phyloP scores from a whole-genome alignment of 2,797 vertebrate genomes.

The Oreochromis mossambicus region DNA sequence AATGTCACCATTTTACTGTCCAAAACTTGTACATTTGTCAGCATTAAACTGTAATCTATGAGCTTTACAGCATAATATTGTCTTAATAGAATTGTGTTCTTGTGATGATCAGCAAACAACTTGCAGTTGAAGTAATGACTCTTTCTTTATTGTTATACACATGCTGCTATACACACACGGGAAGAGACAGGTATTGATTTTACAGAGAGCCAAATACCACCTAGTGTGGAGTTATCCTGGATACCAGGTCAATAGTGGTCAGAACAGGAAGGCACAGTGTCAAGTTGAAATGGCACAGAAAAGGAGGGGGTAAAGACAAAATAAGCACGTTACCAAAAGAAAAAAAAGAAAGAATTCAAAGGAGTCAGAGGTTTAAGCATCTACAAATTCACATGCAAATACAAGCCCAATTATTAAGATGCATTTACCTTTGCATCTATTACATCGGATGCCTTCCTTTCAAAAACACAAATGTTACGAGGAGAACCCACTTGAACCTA shows the following conservation, averaged over 20 bases:
- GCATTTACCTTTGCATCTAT: slow-evolving; percentile 24
- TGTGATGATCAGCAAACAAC: not conserved
- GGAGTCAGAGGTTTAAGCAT: slow-evolving; percentile 13
- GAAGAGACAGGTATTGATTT: slow-evolving; percentile 52
- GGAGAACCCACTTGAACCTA: slow-evolving; percentile 12
- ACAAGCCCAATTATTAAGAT: slow-evolving; percentile 36
- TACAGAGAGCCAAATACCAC: slow-evolving; percentile 66
- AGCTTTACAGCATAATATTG: not conserved
- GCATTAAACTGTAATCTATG: not conserved
- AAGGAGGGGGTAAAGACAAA: slow-evolving; percentile 17
- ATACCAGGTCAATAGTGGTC: slow-evolving; percentile 78
- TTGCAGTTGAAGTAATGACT: slow-evolving; percentile 18
- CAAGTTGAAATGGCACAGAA: slow-evolving; percentile 72
- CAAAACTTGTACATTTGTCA: not conserved
- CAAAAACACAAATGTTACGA: slow-evolving; percentile 12
- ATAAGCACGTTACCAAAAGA: slow-evolving; percentile 24
- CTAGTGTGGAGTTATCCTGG: slow-evolving; percentile 70
- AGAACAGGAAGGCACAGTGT: slow-evolving; percentile 77
- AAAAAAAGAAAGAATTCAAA: slow-evolving; percentile 14
- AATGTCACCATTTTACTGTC: not conserved
- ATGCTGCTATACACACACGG: slow-evolving; percentile 69
- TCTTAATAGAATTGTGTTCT: not conserved
- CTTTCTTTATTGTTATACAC: slow-evolving; percentile 75
- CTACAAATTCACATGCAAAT: slow-evolving; percentile 64
- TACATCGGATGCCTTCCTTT: slow-evolving; percentile 42